Base-by-base conservation (phyloP, 2,113 vertebrate species). In the Fulica atra region DNA sequence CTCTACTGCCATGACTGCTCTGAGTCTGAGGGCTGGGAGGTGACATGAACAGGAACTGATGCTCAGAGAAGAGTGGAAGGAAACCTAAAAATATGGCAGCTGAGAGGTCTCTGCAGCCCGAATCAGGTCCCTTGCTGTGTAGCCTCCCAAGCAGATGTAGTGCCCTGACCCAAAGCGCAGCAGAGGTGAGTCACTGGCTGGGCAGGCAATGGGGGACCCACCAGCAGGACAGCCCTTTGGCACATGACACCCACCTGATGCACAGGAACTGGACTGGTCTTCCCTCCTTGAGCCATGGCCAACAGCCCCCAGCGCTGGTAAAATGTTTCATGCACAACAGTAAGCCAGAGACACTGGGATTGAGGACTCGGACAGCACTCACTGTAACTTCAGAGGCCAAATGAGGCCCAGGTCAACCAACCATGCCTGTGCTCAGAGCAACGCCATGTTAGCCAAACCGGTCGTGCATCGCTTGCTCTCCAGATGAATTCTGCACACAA, bases 371-470 rank as follows among this genome's bases (percentile, higher is more conserved):
- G 17, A 18, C 19, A 46, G 17, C 44, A 46, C 44, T 46, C 44
- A 8, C 68, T 26, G 35, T 15, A 7, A 11, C 25, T 48, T 29
- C 50, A 60, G 57, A 31, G 42, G 56, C 15, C 57, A 28, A 24
- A 16, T 0, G 0, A 70, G 50, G 44, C 68, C 51, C 51, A 38
- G 18, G 6, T 54, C 50, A 53, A 57, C 16, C 0, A 0, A 13
- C 35, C 4, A 1, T 54, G 14, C 46, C 50, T 31, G 46, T 40
- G 50, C 59, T 36, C 35, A 29, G 29, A 18, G 36, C 6, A 26
- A 40, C 23, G 42, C 56, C 5, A 4, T 5, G 14, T 54, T 57
- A 59, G 19, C 36, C 63, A 33, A 50, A n/a, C n/a, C 1, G 2
- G 10, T 5, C 33, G 36, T 23, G 36, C 60, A 46, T 29, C 50